Percentiles rank a stretch among this genome's conserved stretches.
These are phyloP conservation scores for Sebastes nivosus DNA, from an alignment of 2,797 vertebrate species.

Conservation along the genomic window DNA sequence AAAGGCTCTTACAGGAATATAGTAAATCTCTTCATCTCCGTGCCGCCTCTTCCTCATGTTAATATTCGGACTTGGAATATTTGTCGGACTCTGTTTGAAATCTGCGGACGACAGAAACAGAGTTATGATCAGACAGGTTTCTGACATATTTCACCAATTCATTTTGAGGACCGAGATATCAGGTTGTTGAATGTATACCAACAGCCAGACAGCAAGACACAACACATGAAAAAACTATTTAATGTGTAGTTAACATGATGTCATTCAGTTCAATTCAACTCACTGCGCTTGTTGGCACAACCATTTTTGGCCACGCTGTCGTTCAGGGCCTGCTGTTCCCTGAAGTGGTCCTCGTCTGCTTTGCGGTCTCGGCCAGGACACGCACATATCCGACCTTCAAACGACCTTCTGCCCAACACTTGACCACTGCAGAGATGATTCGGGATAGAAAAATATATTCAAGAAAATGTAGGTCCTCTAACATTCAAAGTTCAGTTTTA, in stretches of 20 bases:
- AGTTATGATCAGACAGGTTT: background rate
- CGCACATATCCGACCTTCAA: conserved; percentile 97
- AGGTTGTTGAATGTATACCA: background rate
- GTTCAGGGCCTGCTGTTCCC: conserved; percentile 94
- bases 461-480: background rate
- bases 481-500: background rate
- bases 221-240: background rate
- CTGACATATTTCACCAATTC: background rate
- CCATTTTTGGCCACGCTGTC: conserved; percentile 90
- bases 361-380: conserved; percentile 97
- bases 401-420: conserved; percentile 94
- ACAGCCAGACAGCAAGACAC: background rate
- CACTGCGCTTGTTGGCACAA: conserved; percentile 91
- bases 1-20: conserved; percentile 90
- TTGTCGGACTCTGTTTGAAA: conserved; percentile 93
- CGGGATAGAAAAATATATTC: background rate
- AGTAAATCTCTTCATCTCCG: conserved; percentile 94
- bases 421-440: conserved; percentile 85
- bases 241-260: background rate
- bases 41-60: conserved; percentile 91
- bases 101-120: conserved; percentile 75
- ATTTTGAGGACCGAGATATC: background rate
- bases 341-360: conserved; percentile 95
- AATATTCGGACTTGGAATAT: conserved; percentile 86
- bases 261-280: conserved; percentile 66